Base-by-base conservation (phyloP, 2,888 invertebrate species). In the Eupithecia pulchellata region DNA sequence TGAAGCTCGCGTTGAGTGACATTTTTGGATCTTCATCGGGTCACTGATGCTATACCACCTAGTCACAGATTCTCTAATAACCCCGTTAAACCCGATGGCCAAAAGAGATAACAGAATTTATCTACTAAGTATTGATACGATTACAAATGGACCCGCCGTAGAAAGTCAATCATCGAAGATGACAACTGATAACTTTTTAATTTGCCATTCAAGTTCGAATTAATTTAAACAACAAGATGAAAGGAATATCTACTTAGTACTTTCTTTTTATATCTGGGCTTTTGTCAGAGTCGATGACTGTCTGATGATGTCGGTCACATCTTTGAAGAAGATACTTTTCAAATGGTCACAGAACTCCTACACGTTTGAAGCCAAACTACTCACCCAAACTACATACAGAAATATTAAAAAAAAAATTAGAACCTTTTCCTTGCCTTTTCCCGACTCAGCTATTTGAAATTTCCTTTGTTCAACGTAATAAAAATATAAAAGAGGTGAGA, bases 91-190 rank as follows among this genome's bases (percentile, higher is more conserved):
- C 81, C 78, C 80, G 91, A 91, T 91, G 80, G 74, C 66, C 68
- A 78, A 87, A 89, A 88, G 85, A 90, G 89, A 90, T 91, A 85
- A 82, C 88, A 92, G 84, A 85, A 81, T 81, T 85, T 88, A 86
- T 85, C 84, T 82, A 84, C 83, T 52, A 4, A 25, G 52, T 88
- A 90, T 89, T 84, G 84, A 87, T 84, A 86, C 83, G 84, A 86
- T 87, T 84, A 81, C 80, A 84, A 89, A 90, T 91, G 85, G 86
- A 88, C 88, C 84, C 84, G 86, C 86, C 85, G 81, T 92, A 92
- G 93, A 92, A 93, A 93, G 92, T 89, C 88, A 92, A 91, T 92
- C 91, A 91, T 87, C 79, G 83, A 72, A 85, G 86, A 86, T 85
- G 79, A 75, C 74, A 71, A 73, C 72, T 76, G 85, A 85, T 84